These are phyloP conservation scores for Coracias cyanogaster DNA, from an alignment of 2,797 vertebrate species.

Conservation along the genomic window DNA sequence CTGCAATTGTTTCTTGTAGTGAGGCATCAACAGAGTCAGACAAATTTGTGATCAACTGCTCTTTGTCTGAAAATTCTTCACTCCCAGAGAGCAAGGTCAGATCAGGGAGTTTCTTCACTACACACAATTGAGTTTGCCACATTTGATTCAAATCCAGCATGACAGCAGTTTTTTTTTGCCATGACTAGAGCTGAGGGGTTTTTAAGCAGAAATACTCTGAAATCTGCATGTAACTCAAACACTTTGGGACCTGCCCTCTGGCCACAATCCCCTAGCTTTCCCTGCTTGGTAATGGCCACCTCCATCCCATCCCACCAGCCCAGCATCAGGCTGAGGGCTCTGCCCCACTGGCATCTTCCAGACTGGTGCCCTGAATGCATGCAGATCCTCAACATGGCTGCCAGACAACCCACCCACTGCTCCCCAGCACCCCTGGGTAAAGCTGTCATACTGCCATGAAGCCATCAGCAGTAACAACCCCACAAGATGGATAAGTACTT, in stretches of 20 bases:
- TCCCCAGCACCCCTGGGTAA: neutral
- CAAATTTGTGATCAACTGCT: neutral
- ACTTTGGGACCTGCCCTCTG: neutral
- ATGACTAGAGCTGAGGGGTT: neutral
- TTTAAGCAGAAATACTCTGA: neutral
- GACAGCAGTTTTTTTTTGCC: neutral
- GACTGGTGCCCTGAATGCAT: rapidly evolving
- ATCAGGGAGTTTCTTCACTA: neutral
- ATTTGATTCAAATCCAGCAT: neutral
- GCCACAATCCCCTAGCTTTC: neutral
- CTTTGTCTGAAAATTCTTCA: neutral
- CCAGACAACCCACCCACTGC: neutral
- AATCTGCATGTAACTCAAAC: neutral
- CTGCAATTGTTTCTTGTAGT: rapidly evolving
- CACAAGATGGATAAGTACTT: neutral
- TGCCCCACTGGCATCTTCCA: neutral
- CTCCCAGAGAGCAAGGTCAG: neutral
- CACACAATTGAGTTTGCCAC: neutral
- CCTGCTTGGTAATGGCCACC: neutral
- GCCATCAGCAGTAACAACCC: neutral
- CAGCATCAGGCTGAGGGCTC: neutral
- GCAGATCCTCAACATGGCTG: neutral
- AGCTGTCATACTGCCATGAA: neutral
- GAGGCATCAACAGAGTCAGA: neutral
- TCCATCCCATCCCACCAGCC: neutral